Conservation (phyloP, 1,140 invertebrate species). For the Branchinecta lindahli region DNA sequence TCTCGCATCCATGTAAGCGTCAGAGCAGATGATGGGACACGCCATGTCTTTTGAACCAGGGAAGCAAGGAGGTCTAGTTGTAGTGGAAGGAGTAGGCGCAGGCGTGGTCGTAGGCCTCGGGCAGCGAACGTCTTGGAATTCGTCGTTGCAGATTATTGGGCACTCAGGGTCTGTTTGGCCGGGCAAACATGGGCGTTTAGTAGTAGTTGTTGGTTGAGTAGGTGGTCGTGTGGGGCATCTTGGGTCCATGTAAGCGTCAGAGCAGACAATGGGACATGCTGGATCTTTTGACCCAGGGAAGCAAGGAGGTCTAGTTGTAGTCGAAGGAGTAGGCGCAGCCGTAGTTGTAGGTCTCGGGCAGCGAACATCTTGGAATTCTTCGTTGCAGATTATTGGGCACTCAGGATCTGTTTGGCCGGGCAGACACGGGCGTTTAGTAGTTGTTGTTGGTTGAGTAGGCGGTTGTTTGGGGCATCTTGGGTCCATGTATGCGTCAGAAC, state of each 20-base stretch:
- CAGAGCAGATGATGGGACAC: neutral
- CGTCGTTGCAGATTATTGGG: neutral
- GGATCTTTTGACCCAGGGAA: neutral
- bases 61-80: neutral
- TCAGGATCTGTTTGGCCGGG: slow-evolving; percentile 7
- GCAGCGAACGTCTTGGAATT: slow-evolving; percentile 1
- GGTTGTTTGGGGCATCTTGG: neutral
- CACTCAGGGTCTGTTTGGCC: slow-evolving; percentile 5
- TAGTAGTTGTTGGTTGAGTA: neutral
- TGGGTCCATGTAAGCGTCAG: neutral
- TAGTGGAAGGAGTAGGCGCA: neutral
- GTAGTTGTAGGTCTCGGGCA: slow-evolving; percentile 7
- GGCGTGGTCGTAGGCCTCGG: neutral
- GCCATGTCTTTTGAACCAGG: neutral
- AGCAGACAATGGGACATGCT: neutral
- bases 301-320: neutral
- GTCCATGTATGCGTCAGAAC: neutral
- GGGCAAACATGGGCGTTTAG: neutral
- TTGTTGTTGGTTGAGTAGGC: neutral
- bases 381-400: slow-evolving; percentile 2
- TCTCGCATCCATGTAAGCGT: neutral
- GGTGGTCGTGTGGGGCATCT: neutral
- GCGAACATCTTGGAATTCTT: slow-evolving; percentile 3
- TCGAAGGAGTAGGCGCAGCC: neutral
- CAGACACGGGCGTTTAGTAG: neutral